Conservation (phyloP, 37 sponge, comb jelly and placozoan species). For the Tethya wilhelma region DNA sequence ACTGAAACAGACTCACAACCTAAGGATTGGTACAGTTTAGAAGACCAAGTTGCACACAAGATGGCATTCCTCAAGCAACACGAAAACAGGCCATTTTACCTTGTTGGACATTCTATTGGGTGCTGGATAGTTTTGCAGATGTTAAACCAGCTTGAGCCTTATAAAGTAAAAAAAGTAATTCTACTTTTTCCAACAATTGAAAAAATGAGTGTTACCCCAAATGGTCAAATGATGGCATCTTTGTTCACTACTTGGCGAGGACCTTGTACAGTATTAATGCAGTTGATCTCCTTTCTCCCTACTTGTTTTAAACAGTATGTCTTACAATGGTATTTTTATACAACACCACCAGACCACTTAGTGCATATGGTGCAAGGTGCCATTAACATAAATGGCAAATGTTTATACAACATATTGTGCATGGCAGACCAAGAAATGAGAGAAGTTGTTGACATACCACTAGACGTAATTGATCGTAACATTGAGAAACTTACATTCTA, state of each 20-base stretch:
- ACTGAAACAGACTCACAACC: conserved; percentile 8
- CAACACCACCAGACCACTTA: conserved; percentile 33
- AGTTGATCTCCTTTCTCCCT: conserved; percentile 24
- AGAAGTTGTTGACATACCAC: conserved; percentile 37
- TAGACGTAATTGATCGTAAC: conserved; percentile 20
- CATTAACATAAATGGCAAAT: conserved; percentile 31
- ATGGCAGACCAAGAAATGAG: conserved; percentile 74
- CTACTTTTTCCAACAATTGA: conserved; percentile 83
- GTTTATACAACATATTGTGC: conserved; percentile 53
- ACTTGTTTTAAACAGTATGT: background rate
- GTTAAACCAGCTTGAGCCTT: conserved; percentile 37
- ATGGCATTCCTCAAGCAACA: conserved; percentile 62
- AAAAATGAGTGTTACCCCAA: conserved; percentile 56
- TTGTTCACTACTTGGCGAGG: conserved; percentile 34
- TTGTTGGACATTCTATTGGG: conserved; percentile 90
- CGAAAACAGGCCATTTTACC: conserved; percentile 25
- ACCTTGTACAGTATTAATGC: conserved; percentile 13
- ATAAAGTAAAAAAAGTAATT: conserved; percentile 44
- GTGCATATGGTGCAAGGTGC: conserved; percentile 27
- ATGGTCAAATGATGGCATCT: conserved; percentile 28
- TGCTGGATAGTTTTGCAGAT: conserved; percentile 76
- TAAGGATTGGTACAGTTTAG: conserved; percentile 72
- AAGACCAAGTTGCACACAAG: conserved; percentile 81
- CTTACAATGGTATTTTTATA: conserved; percentile 10
- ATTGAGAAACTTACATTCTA: conserved; percentile 67